A percentile compares a stretch with the other conserved stretches of the same genome.
Conservation (phyloP, 35 echinoderm and acorn worm species). For the Lytechinus pictus region DNA sequence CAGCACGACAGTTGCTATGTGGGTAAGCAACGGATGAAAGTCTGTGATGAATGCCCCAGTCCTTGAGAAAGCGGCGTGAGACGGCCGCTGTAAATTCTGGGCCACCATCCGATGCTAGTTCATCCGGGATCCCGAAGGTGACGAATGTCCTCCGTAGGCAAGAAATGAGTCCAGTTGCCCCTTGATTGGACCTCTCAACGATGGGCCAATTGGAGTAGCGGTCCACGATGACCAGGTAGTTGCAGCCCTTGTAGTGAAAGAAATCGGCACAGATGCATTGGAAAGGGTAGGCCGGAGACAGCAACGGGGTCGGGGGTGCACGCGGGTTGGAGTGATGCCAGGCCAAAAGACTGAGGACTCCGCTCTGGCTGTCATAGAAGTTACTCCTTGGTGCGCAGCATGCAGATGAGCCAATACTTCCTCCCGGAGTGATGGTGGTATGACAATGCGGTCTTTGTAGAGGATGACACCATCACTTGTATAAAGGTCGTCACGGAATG, state of each 20-base stretch:
- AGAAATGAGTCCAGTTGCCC: neutral
- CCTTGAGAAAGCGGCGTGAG: too few species aligned
- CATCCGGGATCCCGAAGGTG: conserved; percentile 60
- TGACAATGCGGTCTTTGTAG: neutral
- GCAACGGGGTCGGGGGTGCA: too few species aligned
- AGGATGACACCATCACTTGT: conserved; percentile 22
- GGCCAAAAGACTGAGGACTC: conserved; percentile 42
- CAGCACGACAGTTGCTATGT: neutral
- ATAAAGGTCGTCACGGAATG: conserved; percentile 10
- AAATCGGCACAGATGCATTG: too few species aligned
- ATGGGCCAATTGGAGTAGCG: too few species aligned
- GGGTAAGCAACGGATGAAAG: neutral
- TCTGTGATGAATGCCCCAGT: neutral
- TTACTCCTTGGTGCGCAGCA: conserved; percentile 33
- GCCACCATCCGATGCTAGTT: conserved; percentile 57
- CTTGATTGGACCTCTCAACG: neutral
- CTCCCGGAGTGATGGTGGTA: conserved; percentile 8
- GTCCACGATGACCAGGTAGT: too few species aligned
- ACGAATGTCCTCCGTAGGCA: conserved; percentile 52
- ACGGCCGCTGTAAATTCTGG: neutral
- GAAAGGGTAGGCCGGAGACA: too few species aligned
- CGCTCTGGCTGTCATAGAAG: conserved; percentile 38
- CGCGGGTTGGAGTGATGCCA: neutral
- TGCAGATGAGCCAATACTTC: conserved; percentile 39
- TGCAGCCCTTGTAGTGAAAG: too few species aligned